Evolutionary conservation across 2,797 vertebrate genomes (phyloP).

Genomic region (Psittacula echo): DNA sequence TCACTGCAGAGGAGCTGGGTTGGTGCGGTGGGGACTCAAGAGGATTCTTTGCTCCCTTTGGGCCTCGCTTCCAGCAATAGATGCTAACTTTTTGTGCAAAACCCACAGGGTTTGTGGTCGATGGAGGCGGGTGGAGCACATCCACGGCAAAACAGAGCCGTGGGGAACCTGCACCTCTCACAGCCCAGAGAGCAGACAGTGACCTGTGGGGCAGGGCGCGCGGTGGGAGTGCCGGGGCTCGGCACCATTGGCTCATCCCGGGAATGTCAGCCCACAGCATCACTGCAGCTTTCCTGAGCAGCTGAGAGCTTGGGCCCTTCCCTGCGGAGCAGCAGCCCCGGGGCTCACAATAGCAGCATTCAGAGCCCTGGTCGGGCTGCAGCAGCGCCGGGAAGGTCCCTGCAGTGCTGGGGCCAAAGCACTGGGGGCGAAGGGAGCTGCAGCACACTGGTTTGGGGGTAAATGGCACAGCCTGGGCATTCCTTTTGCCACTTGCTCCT

Average conservation of each 20-base stretch:
- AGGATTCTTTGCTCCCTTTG: neutral
- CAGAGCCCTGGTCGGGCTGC: neutral
- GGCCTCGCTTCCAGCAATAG: neutral
- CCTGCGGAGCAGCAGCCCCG: neutral
- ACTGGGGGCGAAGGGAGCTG: neutral
- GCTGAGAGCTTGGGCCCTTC: neutral
- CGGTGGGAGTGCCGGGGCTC: neutral
- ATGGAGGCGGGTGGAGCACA: too few relatives aligned
- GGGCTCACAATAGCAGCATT: neutral
- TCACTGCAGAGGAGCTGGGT: fast-evolving
- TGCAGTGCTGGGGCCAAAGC: neutral
- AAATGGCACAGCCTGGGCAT: neutral
- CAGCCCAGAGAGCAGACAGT: neutral
- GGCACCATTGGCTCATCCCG: fast-evolving
- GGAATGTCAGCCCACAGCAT: neutral
- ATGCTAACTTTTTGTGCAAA: neutral
- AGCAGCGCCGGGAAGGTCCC: neutral
- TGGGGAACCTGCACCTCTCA: neutral
- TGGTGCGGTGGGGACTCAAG: neutral
- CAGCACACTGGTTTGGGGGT: neutral
- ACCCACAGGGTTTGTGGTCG: neutral
- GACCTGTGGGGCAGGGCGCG: fast-evolving
- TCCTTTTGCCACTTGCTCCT: neutral
- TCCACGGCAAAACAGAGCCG: fast-evolving
- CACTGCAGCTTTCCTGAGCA: neutral